Conservation (phyloP, 2,888 invertebrate genomes). For the Caenorhabditis sp. region DNA sequence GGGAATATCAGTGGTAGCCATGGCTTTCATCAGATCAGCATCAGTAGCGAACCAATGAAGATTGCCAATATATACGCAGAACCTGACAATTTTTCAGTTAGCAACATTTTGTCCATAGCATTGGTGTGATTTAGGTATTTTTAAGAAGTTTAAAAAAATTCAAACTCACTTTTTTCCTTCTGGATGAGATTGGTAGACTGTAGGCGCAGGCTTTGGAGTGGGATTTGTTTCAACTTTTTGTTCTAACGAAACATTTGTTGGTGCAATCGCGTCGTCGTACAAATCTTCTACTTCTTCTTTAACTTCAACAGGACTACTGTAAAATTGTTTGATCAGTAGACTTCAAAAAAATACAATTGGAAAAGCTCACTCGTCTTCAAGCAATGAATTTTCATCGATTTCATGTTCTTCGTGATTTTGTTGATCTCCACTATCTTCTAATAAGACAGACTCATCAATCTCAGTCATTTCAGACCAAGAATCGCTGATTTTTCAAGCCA, state of each 20-base stretch:
- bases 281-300: conserved; percentile 56
- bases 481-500: background rate
- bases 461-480: conserved; percentile 32
- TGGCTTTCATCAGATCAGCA: conserved; percentile 79
- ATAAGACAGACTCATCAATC: conserved; percentile 38
- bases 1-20: conserved; percentile 87
- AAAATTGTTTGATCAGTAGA: background rate
- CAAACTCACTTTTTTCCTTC: conserved; percentile 32
- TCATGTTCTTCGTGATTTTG: conserved; percentile 7
- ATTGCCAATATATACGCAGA: conserved; percentile 93
- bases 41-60: conserved; percentile 82
- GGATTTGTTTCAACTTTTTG: background rate
- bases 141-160: background rate
- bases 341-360: background rate
- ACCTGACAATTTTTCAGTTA: conserved; percentile 45
- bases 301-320: conserved; percentile 10
- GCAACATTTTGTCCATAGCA: background rate
- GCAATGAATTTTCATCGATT: conserved; percentile 39
- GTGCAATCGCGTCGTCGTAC: conserved; percentile 67
- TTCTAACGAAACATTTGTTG: conserved; percentile 35
- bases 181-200: conserved; percentile 4
- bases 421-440: conserved; percentile 22
- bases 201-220: background rate
- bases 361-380: conserved; percentile 23
- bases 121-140: background rate